phyloP scores from a whole-genome alignment of 1,140 invertebrate species.

The Trichoplusia ni region DNA sequence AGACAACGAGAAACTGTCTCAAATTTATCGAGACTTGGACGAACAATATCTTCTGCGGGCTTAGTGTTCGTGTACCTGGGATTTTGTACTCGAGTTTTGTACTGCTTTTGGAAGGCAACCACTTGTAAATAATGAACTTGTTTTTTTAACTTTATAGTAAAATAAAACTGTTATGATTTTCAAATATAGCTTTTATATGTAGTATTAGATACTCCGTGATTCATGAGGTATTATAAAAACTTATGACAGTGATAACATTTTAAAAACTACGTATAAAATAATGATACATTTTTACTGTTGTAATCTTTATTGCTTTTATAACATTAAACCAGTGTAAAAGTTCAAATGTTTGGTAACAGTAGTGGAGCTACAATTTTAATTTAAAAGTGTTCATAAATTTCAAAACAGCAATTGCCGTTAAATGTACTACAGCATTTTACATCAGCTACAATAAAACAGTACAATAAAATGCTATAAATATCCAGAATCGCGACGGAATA shows the following conservation, averaged over 20 bases:
- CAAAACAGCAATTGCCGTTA: background rate
- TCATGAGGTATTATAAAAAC: too few relatives aligned
- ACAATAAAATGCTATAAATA: background rate
- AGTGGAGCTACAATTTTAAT: background rate
- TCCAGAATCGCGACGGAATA: background rate
- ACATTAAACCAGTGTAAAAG: background rate
- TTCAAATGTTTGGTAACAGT: background rate
- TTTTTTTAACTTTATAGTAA: too few relatives aligned
- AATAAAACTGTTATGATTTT: too few relatives aligned
- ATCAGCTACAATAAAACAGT: conserved; percentile 4
- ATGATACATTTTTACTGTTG: too few relatives aligned
- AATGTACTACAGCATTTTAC: conserved; percentile 6
- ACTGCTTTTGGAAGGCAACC: too few relatives aligned
- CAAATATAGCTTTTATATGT: too few relatives aligned
- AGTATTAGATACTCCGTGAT: too few relatives aligned
- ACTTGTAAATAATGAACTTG: too few relatives aligned
- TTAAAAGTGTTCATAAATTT: conserved; percentile 4
- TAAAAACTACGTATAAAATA: too few relatives aligned
- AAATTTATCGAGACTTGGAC: conserved; percentile 36
- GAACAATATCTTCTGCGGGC: conserved; percentile 10
- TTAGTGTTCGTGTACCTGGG: background rate
- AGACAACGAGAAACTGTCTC: conserved; percentile 54
- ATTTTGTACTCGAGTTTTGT: too few relatives aligned
- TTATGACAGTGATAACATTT: too few relatives aligned
- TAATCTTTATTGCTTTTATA: too few relatives aligned